Evolutionary conservation across 2,888 invertebrate genomes (phyloP).

Genomic region (Agriopis marginaria): DNA sequence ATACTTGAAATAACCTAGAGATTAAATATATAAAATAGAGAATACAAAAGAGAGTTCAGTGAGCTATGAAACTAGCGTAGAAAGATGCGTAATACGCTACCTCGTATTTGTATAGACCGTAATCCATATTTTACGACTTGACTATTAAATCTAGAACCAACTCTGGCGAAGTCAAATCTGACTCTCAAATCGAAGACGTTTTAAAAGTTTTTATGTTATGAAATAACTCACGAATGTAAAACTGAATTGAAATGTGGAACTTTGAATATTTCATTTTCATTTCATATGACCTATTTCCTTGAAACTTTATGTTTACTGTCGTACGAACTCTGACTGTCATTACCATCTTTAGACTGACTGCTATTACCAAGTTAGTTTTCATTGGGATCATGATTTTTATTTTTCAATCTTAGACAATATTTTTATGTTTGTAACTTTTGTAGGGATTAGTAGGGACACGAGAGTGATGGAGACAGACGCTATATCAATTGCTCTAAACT

Average conservation of each 20-base stretch:
- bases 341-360: constrained; percentile 6
- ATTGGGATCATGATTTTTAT: constrained; percentile 1
- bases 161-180: constrained; percentile 12
- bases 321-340: constrained; percentile 8
- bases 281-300: constrained; percentile 32
- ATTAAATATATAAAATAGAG: too few relatives aligned
- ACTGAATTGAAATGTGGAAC: constrained; percentile 27
- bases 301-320: constrained; percentile 19
- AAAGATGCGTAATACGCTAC: background rate
- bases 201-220: constrained; percentile 28
- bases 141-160: constrained; percentile 29
- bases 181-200: constrained; percentile 29
- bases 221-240: constrained; percentile 34
- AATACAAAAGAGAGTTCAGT: background rate
- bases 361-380: background rate
- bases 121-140: constrained; percentile 25
- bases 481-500: too few relatives aligned
- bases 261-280: constrained; percentile 34
- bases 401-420: background rate
- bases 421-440: background rate
- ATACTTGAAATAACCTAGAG: too few relatives aligned
- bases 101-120: background rate
- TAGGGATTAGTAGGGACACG: too few relatives aligned
- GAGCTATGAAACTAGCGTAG: background rate
- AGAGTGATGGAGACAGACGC: too few relatives aligned